Conservation (phyloP, 2,888 invertebrate species). For the Cephus sareptanus region DNA sequence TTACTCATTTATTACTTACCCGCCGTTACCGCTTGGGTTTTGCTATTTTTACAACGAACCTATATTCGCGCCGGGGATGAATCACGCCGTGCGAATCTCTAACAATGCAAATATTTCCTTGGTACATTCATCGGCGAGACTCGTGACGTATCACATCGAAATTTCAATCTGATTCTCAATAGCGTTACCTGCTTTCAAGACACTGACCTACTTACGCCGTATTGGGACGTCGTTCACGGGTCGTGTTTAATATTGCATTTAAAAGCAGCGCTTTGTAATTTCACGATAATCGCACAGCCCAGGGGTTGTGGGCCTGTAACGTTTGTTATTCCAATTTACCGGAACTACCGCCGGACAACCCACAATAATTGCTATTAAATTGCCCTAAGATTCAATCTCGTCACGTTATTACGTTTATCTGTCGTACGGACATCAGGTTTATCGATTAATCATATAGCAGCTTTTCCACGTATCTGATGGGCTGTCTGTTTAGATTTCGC, state of each 20-base stretch:
- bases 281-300: conserved; percentile 32
- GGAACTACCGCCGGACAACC: conserved; percentile 26
- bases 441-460: conserved; percentile 6
- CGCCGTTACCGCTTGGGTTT: background rate
- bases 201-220: no score
- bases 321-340: conserved; percentile 53
- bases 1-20: conserved; percentile 33
- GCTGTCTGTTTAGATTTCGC: conserved; percentile 29
- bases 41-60: no score
- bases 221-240: no score
- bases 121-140: no score
- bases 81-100: no score
- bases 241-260: no score
- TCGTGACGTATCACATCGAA: no score
- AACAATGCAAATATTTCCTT: no score
- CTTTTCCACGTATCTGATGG: conserved; percentile 34
- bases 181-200: no score
- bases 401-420: background rate
- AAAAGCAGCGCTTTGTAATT: background rate
- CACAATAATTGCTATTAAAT: conserved; percentile 59
- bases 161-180: no score
- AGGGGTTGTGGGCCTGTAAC: conserved; percentile 12
- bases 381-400: conserved; percentile 50
- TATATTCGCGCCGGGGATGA: no score
- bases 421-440: background rate